A percentile compares a stretch with the other conserved stretches of the same genome.
Evolutionary conservation across 2,888 invertebrate species (phyloP).

Genomic region (Tenthredo notha): DNA sequence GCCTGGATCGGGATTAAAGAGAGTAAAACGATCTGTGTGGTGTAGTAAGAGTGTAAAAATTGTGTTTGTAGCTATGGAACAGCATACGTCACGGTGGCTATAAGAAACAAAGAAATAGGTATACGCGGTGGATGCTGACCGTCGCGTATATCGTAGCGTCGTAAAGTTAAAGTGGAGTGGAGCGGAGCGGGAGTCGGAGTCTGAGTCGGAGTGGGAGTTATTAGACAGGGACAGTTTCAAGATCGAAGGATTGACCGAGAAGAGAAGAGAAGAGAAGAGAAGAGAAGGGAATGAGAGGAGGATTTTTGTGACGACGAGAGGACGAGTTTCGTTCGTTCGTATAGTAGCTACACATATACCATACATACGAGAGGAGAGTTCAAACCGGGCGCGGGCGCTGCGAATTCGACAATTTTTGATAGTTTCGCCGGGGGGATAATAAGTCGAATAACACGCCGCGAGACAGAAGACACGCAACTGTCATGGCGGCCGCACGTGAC

Average conservation of each 20-base stretch:
- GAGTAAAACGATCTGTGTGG: too few relatives aligned
- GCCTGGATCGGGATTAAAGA: too few relatives aligned
- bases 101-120: too few relatives aligned
- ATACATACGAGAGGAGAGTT: neutral
- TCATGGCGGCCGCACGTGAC: slow-evolving; percentile 65
- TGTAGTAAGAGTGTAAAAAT: too few relatives aligned
- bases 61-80: too few relatives aligned
- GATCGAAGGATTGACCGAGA: neutral
- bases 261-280: neutral
- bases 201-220: neutral
- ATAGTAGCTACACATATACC: neutral
- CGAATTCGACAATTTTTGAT: slow-evolving; percentile 27
- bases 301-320: slow-evolving; percentile 25
- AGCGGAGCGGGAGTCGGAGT: neutral
- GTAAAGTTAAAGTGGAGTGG: neutral
- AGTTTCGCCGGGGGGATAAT: neutral
- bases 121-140: neutral
- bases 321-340: neutral
- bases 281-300: neutral
- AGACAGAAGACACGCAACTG: slow-evolving; percentile 64
- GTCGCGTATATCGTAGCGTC: neutral
- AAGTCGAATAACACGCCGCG: slow-evolving; percentile 53
- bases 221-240: slow-evolving; percentile 37
- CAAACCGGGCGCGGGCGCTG: neutral
- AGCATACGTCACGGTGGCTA: too few relatives aligned